Percentiles rank a stretch among this genome's conserved stretches.
Evolutionary conservation across 2,113 vertebrate species (phyloP).

Genomic region (Sander lucioperca): DNA sequence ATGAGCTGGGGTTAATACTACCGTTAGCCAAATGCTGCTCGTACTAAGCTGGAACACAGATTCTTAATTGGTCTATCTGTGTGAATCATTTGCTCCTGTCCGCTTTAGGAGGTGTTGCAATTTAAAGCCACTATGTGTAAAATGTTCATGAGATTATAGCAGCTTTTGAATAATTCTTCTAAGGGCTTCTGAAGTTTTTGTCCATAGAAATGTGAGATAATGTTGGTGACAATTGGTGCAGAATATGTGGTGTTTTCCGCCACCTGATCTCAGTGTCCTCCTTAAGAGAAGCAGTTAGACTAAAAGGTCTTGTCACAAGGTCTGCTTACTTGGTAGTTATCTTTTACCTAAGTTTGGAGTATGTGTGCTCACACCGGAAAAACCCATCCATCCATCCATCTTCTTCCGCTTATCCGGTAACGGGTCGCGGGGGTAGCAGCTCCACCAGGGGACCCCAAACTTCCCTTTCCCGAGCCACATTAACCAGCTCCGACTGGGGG

Average conservation of each 20-base stretch:
- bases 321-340: neutral
- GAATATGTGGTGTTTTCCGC: too few species aligned
- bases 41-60: neutral
- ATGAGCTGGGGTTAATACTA: conserved; percentile 32
- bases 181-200: neutral
- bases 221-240: too few species aligned
- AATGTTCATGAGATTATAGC: neutral
- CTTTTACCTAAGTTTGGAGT: neutral
- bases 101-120: neutral
- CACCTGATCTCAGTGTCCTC: too few species aligned
- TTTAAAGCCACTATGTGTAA: neutral
- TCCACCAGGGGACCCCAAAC: too few species aligned
- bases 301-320: neutral
- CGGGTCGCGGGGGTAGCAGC: too few species aligned
- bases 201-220: too few species aligned
- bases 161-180: neutral
- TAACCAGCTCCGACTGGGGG: too few species aligned
- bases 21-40: neutral
- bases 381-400: too few species aligned
- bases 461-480: too few species aligned
- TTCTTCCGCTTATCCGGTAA: too few species aligned
- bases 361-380: neutral
- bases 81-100: conserved; percentile 24
- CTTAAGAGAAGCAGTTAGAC: neutral
- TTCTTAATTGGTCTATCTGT: conserved; percentile 8